phyloP scores from a whole-genome alignment of 2,888 invertebrate species.

The Mythimna lalbum region DNA sequence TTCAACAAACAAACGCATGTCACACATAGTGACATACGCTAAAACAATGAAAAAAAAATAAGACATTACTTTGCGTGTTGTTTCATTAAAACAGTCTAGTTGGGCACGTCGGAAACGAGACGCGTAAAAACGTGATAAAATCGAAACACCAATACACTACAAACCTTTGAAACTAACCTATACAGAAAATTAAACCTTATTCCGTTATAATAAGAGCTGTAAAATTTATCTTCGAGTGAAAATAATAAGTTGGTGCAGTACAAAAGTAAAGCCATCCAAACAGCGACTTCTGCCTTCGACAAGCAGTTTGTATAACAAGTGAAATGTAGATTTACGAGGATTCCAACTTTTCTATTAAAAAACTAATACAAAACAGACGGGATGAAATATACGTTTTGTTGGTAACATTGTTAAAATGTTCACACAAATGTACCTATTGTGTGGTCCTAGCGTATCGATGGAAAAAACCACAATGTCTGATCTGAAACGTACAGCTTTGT shows the following conservation, averaged over 20 bases:
- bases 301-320: constrained; percentile 46
- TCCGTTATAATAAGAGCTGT: constrained; percentile 4
- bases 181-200: constrained; percentile 14
- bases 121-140: constrained; percentile 67
- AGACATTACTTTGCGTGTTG: constrained; percentile 20
- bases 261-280: constrained; percentile 63
- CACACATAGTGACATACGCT: neutral
- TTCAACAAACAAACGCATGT: neutral
- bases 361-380: constrained; percentile 37
- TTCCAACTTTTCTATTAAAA: constrained; percentile 52
- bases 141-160: constrained; percentile 20
- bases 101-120: constrained; percentile 62
- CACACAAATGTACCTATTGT: constrained; percentile 16
- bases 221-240: neutral
- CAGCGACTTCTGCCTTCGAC: constrained; percentile 55
- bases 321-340: constrained; percentile 45
- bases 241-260: constrained; percentile 30
- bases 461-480: neutral
- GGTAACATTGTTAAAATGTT: constrained; percentile 3
- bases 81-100: constrained; percentile 66
- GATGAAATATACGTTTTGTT: constrained; percentile 23
- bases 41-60: constrained; percentile 19
- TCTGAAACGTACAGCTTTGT: neutral
- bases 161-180: neutral
- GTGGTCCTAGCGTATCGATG: neutral